phyloP scores from a whole-genome alignment of 92 coral and sea anemone genomes.

The Bergia sp. region DNA sequence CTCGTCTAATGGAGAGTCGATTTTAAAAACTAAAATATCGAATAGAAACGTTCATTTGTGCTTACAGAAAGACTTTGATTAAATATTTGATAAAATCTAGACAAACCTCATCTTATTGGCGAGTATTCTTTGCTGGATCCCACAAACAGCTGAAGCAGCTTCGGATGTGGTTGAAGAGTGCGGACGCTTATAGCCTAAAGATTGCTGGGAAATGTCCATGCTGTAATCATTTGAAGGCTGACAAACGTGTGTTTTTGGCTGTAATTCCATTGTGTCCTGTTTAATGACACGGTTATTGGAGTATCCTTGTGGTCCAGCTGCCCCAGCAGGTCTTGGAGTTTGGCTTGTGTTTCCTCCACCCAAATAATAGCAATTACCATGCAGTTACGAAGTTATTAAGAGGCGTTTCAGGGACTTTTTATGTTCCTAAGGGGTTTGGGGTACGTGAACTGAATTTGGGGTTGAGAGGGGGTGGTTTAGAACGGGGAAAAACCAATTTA shows the following conservation, averaged over 20 bases:
- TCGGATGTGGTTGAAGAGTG: neutral
- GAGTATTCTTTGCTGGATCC: neutral
- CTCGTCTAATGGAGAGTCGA: neutral
- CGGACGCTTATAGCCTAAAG: neutral
- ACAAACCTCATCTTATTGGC: slow-evolving; percentile 16
- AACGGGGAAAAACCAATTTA: too few relatives aligned
- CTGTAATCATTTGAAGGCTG: neutral
- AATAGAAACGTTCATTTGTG: neutral
- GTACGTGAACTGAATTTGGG: neutral
- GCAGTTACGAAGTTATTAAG: neutral
- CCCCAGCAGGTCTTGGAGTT: neutral
- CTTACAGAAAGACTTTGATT: too few relatives aligned
- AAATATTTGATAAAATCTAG: neutral
- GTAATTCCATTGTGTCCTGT: neutral
- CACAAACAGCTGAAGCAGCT: neutral
- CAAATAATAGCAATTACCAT: neutral
- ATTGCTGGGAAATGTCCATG: neutral
- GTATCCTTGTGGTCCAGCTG: neutral
- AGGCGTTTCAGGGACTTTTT: neutral
- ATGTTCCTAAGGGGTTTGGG: neutral
- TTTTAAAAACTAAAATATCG: neutral
- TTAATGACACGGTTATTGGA: neutral
- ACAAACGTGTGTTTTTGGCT: neutral
- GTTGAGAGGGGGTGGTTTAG: too few relatives aligned
- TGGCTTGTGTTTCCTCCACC: slow-evolving; percentile 3